Evolutionary conservation across 2,113 vertebrate species (phyloP).

Genomic region (Nettapus auritus): DNA sequence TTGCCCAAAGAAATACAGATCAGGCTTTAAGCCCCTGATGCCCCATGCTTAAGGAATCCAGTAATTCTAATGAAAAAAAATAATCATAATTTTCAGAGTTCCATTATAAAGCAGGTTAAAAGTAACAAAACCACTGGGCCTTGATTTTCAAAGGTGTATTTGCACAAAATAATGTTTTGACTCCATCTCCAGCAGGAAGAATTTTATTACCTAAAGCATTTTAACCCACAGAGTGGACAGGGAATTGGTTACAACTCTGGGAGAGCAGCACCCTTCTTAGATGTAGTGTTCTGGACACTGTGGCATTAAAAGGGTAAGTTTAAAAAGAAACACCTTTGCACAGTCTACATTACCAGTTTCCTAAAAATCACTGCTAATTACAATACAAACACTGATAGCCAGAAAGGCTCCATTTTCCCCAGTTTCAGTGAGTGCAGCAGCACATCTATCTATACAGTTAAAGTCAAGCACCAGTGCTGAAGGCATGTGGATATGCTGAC

Average conservation of each 20-base stretch:
- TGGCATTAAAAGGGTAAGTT: background rate
- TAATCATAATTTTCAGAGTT: background rate
- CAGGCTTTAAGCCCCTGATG: background rate
- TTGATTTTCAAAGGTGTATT: background rate
- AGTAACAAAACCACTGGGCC: background rate
- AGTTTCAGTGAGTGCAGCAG: background rate
- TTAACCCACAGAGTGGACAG: background rate
- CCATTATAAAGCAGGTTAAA: background rate
- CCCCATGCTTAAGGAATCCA: background rate
- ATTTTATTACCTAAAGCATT: background rate
- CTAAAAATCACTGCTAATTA: background rate
- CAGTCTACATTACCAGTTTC: background rate
- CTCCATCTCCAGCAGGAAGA: background rate
- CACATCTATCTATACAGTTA: background rate
- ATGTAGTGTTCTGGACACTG: background rate
- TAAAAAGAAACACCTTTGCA: background rate
- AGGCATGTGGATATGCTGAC: background rate
- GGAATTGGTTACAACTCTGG: background rate
- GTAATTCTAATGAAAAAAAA: background rate
- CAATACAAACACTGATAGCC: background rate
- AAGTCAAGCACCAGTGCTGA: background rate
- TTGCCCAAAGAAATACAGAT: background rate
- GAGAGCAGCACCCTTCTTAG: background rate
- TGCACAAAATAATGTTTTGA: background rate
- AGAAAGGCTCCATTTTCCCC: background rate